Base-by-base conservation (phyloP, 2,888 invertebrate species). In the Hartigia nigra region DNA sequence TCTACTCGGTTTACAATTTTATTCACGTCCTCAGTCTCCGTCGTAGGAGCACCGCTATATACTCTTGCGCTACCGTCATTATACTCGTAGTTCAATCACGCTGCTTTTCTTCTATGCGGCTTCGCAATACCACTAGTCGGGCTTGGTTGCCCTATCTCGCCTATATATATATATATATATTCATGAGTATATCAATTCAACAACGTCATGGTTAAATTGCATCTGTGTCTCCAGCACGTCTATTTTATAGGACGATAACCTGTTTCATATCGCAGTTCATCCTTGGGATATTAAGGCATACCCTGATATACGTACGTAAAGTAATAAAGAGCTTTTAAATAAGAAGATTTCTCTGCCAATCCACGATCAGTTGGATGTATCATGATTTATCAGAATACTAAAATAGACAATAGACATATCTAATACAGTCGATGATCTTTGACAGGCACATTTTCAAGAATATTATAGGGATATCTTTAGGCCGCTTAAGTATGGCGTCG, bases 31-130 rank as follows among this genome's bases (percentile, higher is more conserved):
- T 80, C 80, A 81, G 83, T 82, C 79, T 81, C 80, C 80, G 55
- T 23, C 9, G 14, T 23, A 23, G 23, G 5, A 55, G 55, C 55
- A 23, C 55, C 9, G 23, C 55, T 55, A 55, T 23, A 5, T 55
- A 23, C 55, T 37, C 32, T 35, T 72, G 70, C 74, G 77, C 69
- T 81, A 82, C 78, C 84, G 79, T 87, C 86, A 87, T 88, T 88
- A 88, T 79, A n/a, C n/a, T n/a, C n/a, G n/a, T n/a, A 83, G 87
- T 90, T 88, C 88, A 89, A 89, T 89, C 88, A 87, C 86, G 85
- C 85, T 81, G 86, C 84, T 84, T 87, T 87, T 85, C 86, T 87
- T 87, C 83, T 85, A 85, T 86, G 86, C 81, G 82, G 85, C 81
- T 82, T 86, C 85, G 86, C 86, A 84, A 87, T 87, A 87, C 83